Percentiles rank a stretch among this genome's conserved stretches.
These are phyloP conservation scores for Danaus melanippus DNA, from an alignment of 1,140 invertebrate species.

Conservation along the genomic window DNA sequence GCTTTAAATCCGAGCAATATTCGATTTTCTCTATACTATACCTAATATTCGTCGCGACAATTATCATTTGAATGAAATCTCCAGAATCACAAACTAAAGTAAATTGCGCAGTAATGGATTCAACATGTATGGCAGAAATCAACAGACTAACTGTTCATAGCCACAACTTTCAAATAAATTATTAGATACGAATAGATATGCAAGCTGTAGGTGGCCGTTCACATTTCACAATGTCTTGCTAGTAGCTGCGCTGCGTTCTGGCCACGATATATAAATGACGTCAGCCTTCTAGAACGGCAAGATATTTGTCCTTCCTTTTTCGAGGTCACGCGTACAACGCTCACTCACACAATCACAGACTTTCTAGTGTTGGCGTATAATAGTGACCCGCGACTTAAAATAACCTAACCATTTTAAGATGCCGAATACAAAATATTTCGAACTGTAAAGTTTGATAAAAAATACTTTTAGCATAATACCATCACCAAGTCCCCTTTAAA, in stretches of 20 bases:
- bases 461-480: no score
- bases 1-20: conserved; percentile 28
- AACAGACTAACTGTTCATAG: conserved; percentile 64
- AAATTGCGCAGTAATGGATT: conserved; percentile 52
- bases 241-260: conserved; percentile 45
- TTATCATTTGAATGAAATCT: conserved; percentile 59
- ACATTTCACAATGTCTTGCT: conserved; percentile 69
- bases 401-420: conserved; percentile 30
- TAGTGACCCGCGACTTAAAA: conserved; percentile 29
- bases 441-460: background rate
- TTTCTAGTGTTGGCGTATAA: conserved; percentile 44
- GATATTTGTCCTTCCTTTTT: conserved; percentile 60
- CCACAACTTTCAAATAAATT: conserved; percentile 66
- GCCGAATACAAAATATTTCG: conserved; percentile 9
- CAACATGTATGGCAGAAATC: conserved; percentile 63
- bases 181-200: conserved; percentile 50
- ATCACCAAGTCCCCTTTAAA: no score
- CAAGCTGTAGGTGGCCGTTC: conserved; percentile 65
- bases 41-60: conserved; percentile 66
- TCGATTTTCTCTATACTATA: conserved; percentile 55
- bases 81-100: conserved; percentile 56
- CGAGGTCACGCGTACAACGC: conserved; percentile 62
- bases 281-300: conserved; percentile 66
- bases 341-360: conserved; percentile 57
- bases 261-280: conserved; percentile 59